Base-by-base conservation (phyloP, 2,113 vertebrate genomes). In the Saimiri boliviensis region DNA sequence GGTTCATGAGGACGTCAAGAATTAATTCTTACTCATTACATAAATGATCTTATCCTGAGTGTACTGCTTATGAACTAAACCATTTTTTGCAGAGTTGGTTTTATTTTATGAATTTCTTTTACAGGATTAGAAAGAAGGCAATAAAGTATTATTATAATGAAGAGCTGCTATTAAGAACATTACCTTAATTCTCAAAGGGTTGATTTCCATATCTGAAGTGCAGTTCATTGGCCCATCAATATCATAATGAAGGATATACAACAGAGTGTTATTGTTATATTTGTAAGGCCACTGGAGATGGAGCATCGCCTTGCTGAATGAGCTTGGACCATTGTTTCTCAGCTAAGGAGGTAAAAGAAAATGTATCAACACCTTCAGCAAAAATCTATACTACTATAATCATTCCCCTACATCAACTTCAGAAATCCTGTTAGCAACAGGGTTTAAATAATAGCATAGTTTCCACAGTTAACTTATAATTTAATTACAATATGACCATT, bases 141-240 rank as follows among this genome's bases (percentile, higher is more conserved):
- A 45, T 19, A 76, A 58, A 79, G 63, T 20, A 37, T 23, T 6
- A 63, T n/a, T 9, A 49, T 11, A 37, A 45, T 52, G 14, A 89
- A 68, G 19, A n/a, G 42, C 2, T 37, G 25, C 30, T 40, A 11
- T 21, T 17, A n/a, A 90, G 98, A 42, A 83, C 27, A 66, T 98
- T 97, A 99, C 99, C 95, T 99, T 99, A 71, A 99, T 99, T 90
- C 99, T 99, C 94, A 99, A 92, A 0, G 99, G 99, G 98, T 99
- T 99, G 98, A 99, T 99, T 96, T 99, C 98, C 81, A 98, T 97
- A 96, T 99, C 99, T 0, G 99, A 99, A 96, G 99, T 99, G 96
- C 99, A 99, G 98, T 99, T 99, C 99, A 99, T 99, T n/a, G 99
- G 99, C 6, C 99, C 99, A 35, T 99, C 99, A 4, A 99, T 99